Conservation (phyloP, 1,140 invertebrate genomes). For the Papilio machaon region DNA sequence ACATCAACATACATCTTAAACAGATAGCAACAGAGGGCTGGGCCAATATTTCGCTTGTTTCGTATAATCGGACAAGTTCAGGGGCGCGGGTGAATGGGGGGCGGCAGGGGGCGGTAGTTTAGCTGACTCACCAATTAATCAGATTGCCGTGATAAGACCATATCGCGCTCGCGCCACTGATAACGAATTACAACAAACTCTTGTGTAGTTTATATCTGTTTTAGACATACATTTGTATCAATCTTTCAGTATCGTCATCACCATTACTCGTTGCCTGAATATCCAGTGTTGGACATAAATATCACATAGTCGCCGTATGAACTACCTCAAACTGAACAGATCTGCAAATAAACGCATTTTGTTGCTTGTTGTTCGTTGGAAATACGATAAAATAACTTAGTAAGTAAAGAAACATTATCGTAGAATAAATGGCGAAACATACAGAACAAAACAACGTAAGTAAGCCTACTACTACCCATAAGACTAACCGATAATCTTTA, state of each 20-base stretch:
- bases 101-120: constrained; percentile 39
- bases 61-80: constrained; percentile 51
- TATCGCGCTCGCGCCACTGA: constrained; percentile 51
- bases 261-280: not conserved
- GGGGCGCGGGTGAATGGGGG: constrained; percentile 51
- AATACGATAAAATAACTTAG: too few species aligned
- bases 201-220: constrained; percentile 5
- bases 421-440: too few species aligned
- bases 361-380: too few species aligned
- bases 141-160: constrained; percentile 68
- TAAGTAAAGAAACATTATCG: too few species aligned
- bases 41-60: constrained; percentile 20
- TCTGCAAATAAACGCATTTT: too few species aligned
- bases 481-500: not conserved
- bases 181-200: constrained; percentile 46
- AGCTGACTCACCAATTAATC: constrained; percentile 69
- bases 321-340: too few species aligned
- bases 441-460: too few species aligned
- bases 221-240: not conserved
- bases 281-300: not conserved
- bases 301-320: not conserved
- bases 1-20: too few species aligned
- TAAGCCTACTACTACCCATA: too few species aligned
- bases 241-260: not conserved
- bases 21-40: constrained; percentile 7